A percentile compares a stretch with the other conserved stretches of the same genome.
Conservation (phyloP, 2,888 invertebrate species). For the Bedellia somnulentella region DNA sequence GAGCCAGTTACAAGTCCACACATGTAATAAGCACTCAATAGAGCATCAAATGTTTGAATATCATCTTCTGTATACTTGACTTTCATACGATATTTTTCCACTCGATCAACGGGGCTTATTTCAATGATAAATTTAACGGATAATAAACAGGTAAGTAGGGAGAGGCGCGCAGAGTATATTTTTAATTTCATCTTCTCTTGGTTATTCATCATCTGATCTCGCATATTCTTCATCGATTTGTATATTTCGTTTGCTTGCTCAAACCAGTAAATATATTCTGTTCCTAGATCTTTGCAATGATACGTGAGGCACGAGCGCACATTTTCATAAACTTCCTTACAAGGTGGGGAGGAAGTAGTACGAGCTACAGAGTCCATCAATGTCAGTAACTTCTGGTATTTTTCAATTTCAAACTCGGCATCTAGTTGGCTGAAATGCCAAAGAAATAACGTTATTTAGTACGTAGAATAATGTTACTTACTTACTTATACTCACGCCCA, state of each 20-base stretch:
- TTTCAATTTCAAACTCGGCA: constrained; percentile 28
- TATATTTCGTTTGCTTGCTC: constrained; percentile 1
- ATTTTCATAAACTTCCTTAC: no score
- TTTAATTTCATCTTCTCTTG: background rate
- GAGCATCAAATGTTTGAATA: constrained; percentile 58
- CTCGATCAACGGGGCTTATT: constrained; percentile 79
- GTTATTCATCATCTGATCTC: background rate
- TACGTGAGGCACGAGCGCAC: no score
- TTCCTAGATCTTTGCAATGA: no score
- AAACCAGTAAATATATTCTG: no score
- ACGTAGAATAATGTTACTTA: no score
- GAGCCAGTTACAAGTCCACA: constrained; percentile 39
- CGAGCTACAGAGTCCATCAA: constrained; percentile 22
- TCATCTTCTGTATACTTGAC: constrained; percentile 71
- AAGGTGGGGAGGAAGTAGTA: no score
- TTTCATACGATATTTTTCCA: constrained; percentile 75
- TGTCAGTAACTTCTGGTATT: constrained; percentile 26
- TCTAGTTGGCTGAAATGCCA: constrained; percentile 30
- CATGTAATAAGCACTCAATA: constrained; percentile 60
- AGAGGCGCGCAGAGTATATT: constrained; percentile 12
- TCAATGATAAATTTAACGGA: constrained; percentile 62
- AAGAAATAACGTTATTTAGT: no score
- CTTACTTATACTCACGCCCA: no score
- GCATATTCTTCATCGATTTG: background rate
- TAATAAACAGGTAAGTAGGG: constrained; percentile 51